Percentiles rank a stretch among this genome's conserved stretches.
Evolutionary conservation across 2,113 vertebrate species (phyloP).

Genomic region (Propithecus coquereli): DNA sequence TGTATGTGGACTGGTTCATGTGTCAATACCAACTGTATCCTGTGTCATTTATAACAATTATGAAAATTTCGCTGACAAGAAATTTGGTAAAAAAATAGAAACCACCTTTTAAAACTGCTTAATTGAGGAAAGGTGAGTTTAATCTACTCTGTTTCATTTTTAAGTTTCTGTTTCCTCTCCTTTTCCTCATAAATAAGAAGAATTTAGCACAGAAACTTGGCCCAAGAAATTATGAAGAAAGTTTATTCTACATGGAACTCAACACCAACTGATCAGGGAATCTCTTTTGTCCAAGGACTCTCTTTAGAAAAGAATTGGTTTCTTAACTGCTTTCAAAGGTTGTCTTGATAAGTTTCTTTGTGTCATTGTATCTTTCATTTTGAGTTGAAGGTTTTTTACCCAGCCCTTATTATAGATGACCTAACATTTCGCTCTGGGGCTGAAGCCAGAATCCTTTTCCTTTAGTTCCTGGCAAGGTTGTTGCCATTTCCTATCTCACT

Average conservation of each 20-base stretch:
- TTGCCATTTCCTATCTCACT: slow-evolving; percentile 83
- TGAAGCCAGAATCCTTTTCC: slow-evolving; percentile 73
- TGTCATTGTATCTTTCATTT: slow-evolving; percentile 68
- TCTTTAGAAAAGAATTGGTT: slow-evolving; percentile 57
- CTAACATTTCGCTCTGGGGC: slow-evolving; percentile 75
- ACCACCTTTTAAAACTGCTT: not conserved
- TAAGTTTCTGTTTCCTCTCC: not conserved
- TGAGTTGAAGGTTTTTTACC: slow-evolving; percentile 71
- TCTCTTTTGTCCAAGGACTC: slow-evolving; percentile 37
- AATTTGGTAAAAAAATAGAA: not conserved
- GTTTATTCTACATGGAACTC: not conserved
- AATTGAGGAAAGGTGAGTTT: not conserved
- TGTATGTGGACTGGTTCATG: not conserved
- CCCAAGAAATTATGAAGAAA: not conserved
- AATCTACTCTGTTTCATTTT: not conserved
- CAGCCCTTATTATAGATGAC: slow-evolving; percentile 79
- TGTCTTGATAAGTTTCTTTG: slow-evolving; percentile 68
- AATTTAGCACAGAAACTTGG: slow-evolving; percentile 8
- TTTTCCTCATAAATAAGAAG: not conserved
- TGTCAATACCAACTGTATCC: not conserved
- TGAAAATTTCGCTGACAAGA: not conserved
- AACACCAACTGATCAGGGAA: not conserved
- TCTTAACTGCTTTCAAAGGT: slow-evolving; percentile 51
- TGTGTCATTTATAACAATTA: not conserved
- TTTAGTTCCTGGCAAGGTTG: slow-evolving; percentile 79